These are phyloP conservation scores for Coregonus sp. DNA, from an alignment of 2,797 vertebrate genomes.

Conservation along the genomic window DNA sequence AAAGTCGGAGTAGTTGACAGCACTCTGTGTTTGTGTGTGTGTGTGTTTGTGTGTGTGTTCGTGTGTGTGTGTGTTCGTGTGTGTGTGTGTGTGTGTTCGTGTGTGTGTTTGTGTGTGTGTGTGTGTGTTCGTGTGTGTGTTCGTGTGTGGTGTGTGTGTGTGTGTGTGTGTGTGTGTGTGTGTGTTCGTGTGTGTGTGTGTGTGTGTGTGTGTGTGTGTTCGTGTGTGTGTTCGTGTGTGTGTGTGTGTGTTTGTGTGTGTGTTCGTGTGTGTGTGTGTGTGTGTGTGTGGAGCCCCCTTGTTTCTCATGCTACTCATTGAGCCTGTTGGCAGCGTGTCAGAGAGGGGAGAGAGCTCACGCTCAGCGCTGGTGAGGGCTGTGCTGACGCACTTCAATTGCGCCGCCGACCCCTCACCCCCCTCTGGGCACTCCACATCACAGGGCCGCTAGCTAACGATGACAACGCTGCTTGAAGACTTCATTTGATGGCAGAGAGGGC, in stretches of 20 bases:
- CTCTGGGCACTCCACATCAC: constrained; percentile 64
- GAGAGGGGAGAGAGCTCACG: constrained; percentile 59
- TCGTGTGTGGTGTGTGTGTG: no score
- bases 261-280: constrained; percentile 23
- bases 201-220: neutral
- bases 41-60: neutral
- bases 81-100: neutral
- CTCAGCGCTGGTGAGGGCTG: constrained; percentile 62
- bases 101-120: no score
- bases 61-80: no score
- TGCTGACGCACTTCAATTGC: constrained; percentile 67
- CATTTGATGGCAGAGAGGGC: constrained; percentile 73
- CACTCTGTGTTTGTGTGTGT: constrained; percentile 28
- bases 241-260: no score
- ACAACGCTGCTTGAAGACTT: constrained; percentile 75
- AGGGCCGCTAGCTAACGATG: constrained; percentile 67
- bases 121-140: no score
- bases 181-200: constrained; percentile 5
- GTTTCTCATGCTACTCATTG: constrained; percentile 64
- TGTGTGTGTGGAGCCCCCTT: constrained; percentile 49
- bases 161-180: constrained; percentile 46
- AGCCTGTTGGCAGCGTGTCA: constrained; percentile 65
- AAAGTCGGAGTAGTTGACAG: constrained; percentile 18
- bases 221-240: no score
- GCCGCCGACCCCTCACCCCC: constrained; percentile 57